Conservation (phyloP, 2,888 invertebrate genomes). For the Agrotis puta region DNA sequence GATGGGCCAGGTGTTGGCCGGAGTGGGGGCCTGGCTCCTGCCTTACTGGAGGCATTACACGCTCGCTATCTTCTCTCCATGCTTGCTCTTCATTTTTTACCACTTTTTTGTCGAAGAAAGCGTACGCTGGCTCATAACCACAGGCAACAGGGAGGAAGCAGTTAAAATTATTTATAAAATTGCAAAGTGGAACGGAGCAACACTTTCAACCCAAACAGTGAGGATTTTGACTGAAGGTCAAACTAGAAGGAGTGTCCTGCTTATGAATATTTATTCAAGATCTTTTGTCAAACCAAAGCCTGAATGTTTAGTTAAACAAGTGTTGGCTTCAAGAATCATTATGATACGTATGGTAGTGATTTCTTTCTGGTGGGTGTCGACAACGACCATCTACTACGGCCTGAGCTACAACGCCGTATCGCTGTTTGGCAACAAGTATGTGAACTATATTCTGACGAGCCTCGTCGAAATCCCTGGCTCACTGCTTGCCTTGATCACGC, state of each 20-base stretch:
- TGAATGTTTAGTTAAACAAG: slow-evolving; percentile 19
- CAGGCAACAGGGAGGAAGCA: slow-evolving; percentile 89
- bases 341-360: slow-evolving; percentile 43
- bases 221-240: slow-evolving; percentile 68
- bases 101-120: slow-evolving; percentile 92
- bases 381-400: slow-evolving; percentile 94
- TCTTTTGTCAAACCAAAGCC: rapidly evolving
- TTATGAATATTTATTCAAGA: neutral
- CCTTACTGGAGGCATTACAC: slow-evolving; percentile 92
- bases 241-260: neutral
- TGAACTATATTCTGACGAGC: slow-evolving; percentile 93
- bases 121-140: slow-evolving; percentile 93
- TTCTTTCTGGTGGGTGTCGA: slow-evolving; percentile 92
- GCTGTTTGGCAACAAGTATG: slow-evolving; percentile 93
- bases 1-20: slow-evolving; percentile 91
- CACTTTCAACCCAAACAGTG: slow-evolving; percentile 78
- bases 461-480: slow-evolving; percentile 92
- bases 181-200: slow-evolving; percentile 82
- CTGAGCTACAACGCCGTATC: slow-evolving; percentile 93
- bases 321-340: slow-evolving; percentile 48
- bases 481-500: slow-evolving; percentile 36
- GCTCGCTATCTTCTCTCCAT: slow-evolving; percentile 91
- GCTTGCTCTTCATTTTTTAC: slow-evolving; percentile 91
- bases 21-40: slow-evolving; percentile 91
- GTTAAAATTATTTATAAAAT: slow-evolving; percentile 86